Conservation (phyloP, 2,888 invertebrate genomes). For the Meiosimyza platycephala region DNA sequence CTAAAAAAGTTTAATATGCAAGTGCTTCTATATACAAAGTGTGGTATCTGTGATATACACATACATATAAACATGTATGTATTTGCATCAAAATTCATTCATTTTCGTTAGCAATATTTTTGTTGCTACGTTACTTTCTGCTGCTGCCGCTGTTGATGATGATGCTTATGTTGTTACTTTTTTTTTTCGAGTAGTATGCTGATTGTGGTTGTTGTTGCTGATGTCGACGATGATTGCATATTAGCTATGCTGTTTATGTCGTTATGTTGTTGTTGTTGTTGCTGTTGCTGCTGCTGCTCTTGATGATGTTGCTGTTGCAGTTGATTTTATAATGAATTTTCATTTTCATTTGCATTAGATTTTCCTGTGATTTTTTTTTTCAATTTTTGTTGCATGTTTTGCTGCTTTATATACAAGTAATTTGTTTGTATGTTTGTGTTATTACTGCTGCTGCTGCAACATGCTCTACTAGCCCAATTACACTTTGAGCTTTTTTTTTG, state of each 20-base stretch:
- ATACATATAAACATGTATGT: neutral
- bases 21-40: too few species aligned
- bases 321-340: neutral
- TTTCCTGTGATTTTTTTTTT: neutral
- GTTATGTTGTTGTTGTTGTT: constrained; percentile 1
- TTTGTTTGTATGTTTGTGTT: neutral
- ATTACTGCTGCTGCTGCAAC: neutral
- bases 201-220: constrained; percentile 1
- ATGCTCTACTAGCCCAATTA: constrained; percentile 8
- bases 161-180: constrained; percentile 3
- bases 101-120: constrained; percentile 1
- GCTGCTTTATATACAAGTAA: neutral
- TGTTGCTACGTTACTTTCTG: neutral
- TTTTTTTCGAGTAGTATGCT: neutral
- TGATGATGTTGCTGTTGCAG: constrained; percentile 43
- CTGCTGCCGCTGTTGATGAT: neutral
- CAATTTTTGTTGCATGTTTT: neutral
- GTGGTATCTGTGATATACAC: neutral
- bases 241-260: constrained; percentile 41
- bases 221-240: constrained; percentile 8
- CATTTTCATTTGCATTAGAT: constrained; percentile 9
- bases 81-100: constrained; percentile 7
- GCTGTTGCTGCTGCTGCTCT: constrained; percentile 46
- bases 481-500: neutral
- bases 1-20: constrained; percentile 4